Conservation (phyloP, 2,797 vertebrate genomes). For the Paguma larvata region DNA sequence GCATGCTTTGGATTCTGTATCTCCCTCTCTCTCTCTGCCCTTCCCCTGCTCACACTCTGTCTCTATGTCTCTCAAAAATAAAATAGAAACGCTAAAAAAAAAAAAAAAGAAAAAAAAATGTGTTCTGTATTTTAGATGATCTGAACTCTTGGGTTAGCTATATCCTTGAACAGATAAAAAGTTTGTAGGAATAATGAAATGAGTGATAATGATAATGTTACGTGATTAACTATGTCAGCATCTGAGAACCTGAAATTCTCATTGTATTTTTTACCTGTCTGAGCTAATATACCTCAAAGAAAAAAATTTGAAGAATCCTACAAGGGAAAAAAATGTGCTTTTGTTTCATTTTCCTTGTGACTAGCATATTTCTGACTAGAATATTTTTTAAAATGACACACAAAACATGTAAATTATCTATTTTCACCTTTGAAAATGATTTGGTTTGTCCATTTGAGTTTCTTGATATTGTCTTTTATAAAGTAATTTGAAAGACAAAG, state of each 20-base stretch:
- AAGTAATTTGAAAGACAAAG: background rate
- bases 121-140: background rate
- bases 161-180: background rate
- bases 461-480: background rate
- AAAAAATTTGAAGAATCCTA: background rate
- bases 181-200: background rate
- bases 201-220: background rate
- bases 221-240: background rate
- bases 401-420: background rate
- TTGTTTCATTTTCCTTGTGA: background rate
- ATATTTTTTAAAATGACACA: background rate
- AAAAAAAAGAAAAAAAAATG: too few species aligned
- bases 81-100: too few species aligned
- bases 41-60: too few species aligned
- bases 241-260: background rate
- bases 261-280: background rate
- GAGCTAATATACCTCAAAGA: background rate
- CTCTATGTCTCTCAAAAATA: too few species aligned
- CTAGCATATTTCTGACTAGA: background rate
- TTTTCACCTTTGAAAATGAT: conserved; percentile 5
- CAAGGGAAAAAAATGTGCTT: background rate
- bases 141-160: background rate
- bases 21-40: too few species aligned
- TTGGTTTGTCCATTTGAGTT: conserved; percentile 1
- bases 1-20: too few species aligned